Conservation (phyloP, 1,140 invertebrate genomes). For the Asobara japonica region DNA sequence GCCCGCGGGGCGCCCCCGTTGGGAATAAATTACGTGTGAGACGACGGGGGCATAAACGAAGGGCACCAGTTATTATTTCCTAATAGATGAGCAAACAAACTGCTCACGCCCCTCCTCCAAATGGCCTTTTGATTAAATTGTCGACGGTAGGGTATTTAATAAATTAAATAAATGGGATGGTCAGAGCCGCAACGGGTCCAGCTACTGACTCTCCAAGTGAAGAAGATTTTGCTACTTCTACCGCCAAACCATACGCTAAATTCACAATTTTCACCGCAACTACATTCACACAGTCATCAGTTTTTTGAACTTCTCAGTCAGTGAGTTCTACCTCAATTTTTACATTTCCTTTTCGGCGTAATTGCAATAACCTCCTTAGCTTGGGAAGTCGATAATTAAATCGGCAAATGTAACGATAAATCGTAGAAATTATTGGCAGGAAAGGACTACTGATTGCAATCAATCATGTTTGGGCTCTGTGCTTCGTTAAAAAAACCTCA, state of each 20-base stretch:
- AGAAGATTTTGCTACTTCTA: too few relatives aligned
- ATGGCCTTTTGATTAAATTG: constrained; percentile 40
- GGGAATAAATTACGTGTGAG: constrained; percentile 59
- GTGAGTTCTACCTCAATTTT: too few relatives aligned
- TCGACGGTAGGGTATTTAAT: not conserved
- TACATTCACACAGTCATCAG: too few relatives aligned
- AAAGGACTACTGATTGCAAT: not conserved
- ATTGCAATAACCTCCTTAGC: too few relatives aligned
- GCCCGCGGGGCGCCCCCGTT: constrained; percentile 58
- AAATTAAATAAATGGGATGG: not conserved
- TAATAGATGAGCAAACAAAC: constrained; percentile 62
- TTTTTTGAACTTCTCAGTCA: too few relatives aligned
- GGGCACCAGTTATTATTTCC: constrained; percentile 61
- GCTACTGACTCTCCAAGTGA: too few relatives aligned
- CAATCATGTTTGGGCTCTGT: constrained; percentile 1
- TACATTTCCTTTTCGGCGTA: too few relatives aligned
- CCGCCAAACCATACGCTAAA: too few relatives aligned
- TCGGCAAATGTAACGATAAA: not conserved
- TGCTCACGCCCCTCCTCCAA: constrained; percentile 53
- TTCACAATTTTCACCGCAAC: too few relatives aligned
- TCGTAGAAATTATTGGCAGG: not conserved
- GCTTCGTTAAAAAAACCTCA: constrained; percentile 34
- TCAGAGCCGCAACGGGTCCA: too few relatives aligned
- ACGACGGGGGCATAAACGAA: constrained; percentile 27
- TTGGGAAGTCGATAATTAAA: too few relatives aligned